Conservation (phyloP, 2,113 vertebrate genomes). For the Psilopsiagon aurifrons region DNA sequence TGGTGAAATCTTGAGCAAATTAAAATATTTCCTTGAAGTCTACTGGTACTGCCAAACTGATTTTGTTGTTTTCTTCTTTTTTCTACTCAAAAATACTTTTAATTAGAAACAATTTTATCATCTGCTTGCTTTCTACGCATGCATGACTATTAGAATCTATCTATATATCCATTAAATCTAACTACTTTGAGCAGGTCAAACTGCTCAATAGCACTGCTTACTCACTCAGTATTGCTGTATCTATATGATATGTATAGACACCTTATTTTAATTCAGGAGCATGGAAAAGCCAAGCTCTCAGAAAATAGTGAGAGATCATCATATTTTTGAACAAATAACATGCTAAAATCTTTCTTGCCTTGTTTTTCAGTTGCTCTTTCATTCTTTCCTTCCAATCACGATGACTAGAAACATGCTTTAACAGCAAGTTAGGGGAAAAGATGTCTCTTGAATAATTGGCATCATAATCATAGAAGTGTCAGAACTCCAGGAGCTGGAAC, state of each 20-base stretch:
- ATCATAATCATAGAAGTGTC: not conserved
- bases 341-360: not conserved
- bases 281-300: not conserved
- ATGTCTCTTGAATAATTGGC: not conserved
- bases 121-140: not conserved
- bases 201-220: not conserved
- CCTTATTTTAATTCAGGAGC: not conserved
- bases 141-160: rapidly evolving
- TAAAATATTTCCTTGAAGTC: not conserved
- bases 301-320: not conserved
- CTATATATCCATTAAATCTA: not conserved
- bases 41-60: not conserved
- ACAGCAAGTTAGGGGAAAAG: not conserved
- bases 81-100: not conserved
- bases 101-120: not conserved
- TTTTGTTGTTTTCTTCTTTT: not conserved
- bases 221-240: not conserved
- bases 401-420: not conserved
- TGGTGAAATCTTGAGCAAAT: not conserved
- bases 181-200: not conserved
- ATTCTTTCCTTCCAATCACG: not conserved
- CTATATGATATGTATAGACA: not conserved
- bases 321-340: not conserved
- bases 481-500: not conserved
- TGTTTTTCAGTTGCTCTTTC: not conserved